Conservation (phyloP, 2,888 invertebrate genomes). For the Timema cristinae region DNA sequence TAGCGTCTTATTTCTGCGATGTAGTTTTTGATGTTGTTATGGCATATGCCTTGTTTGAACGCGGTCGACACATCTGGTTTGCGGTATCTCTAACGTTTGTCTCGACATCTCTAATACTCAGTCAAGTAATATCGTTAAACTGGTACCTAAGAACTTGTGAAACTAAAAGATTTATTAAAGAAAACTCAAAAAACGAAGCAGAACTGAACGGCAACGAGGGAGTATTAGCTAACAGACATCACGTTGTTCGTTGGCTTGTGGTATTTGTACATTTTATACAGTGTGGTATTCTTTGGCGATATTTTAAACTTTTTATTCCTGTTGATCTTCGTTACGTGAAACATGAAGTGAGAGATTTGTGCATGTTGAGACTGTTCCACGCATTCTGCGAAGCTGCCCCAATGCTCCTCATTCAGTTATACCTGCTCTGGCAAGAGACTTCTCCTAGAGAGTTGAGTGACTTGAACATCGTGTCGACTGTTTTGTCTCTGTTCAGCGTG, state of each 20-base stretch:
- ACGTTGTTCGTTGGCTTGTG: conserved; percentile 60
- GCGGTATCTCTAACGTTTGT: conserved; percentile 67
- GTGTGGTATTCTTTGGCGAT: conserved; percentile 55
- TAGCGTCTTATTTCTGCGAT: conserved; percentile 88
- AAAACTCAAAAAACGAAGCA: conserved; percentile 30
- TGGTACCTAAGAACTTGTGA: conserved; percentile 59
- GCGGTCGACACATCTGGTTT: conserved; percentile 61
- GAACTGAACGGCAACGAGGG: background rate
- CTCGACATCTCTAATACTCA: conserved; percentile 66
- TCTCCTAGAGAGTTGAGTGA: conserved; percentile 59
- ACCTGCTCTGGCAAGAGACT: conserved; percentile 57
- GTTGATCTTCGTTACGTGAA: conserved; percentile 78
- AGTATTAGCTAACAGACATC: conserved; percentile 18
- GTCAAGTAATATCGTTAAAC: conserved; percentile 69
- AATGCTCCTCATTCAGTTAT: conserved; percentile 77
- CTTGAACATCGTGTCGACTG: conserved; percentile 74
- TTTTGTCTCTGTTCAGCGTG: conserved; percentile 76
- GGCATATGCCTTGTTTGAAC: conserved; percentile 75
- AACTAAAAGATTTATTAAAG: conserved; percentile 30
- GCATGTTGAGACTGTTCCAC: conserved; percentile 77
- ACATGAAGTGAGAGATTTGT: conserved; percentile 65
- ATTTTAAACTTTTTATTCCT: conserved; percentile 79
- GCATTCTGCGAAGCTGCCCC: conserved; percentile 87
- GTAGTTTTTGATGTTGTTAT: conserved; percentile 84
- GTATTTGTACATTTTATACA: conserved; percentile 48